Evolutionary conservation across 2,113 vertebrate genomes (phyloP), one percentile per base, ranked within the genome.

Genomic region (Hepsetus odoe): DNA sequence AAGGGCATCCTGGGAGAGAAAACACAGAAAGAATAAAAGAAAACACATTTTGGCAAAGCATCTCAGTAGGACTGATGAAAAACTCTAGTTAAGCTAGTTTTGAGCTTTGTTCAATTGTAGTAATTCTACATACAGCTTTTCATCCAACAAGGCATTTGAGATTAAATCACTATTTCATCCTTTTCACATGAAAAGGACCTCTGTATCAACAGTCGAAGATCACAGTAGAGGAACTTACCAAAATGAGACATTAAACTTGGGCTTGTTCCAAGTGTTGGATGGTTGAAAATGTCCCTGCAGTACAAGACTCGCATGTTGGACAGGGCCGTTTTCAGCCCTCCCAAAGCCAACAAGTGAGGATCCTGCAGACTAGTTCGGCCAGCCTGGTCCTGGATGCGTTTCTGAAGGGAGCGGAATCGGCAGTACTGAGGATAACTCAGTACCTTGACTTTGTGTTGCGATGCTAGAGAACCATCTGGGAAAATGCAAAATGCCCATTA

Each of bases 391-490:
- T 89, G 89, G 72, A 93, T 82, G 5, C 93, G 90, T 11, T 90
- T 89, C 85, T 92, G 89, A 68, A 94, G 87, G 0, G 93, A 93
- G 76, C 92, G 92, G 55, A 88, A 94, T 62, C 93, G 92, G 72
- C 93, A 94, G 77, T 94, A 94, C 87, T 94, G 93, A 0, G 91
- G 93, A 84, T 93, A 94, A 83, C 93, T 94, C 53, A 94, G 89
- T 28, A 94, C 90, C 76, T 84, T 91, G 49, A 94, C 77, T 2
- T 80, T 78, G 85, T 91, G 83, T 14, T 53, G 51, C 26, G 70
- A 58, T 53, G 13, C 67, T 40, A 6, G n/a, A 69, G 38, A 18
- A n/a, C 68, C 66, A 22, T 80, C 87, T 88, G 40, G 20, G 11
- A 72, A n/a, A 44, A 46, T 51, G 65, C 3, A 32, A 73, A 65